These are phyloP conservation scores for Dichetophora obliterata DNA, from an alignment of 2,888 invertebrate species.

Conservation along the genomic window DNA sequence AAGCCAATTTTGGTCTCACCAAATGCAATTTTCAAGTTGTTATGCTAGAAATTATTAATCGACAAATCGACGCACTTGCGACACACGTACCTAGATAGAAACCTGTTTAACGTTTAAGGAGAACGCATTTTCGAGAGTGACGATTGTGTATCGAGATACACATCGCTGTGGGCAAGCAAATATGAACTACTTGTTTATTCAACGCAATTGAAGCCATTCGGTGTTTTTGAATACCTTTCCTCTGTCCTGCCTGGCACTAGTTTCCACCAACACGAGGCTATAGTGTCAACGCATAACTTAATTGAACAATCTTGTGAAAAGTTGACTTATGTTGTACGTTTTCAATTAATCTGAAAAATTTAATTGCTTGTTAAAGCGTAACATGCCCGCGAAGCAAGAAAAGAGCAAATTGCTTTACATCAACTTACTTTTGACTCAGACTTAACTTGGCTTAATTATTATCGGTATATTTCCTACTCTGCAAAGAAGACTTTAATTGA, in stretches of 20 bases:
- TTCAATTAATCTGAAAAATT: slow-evolving; percentile 43
- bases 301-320: slow-evolving; percentile 45
- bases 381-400: background rate
- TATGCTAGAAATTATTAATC: background rate
- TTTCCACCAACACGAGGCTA: background rate
- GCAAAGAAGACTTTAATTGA: too few relatives aligned
- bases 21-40: slow-evolving; percentile 21
- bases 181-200: background rate
- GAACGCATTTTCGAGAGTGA: background rate
- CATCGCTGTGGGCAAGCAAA: slow-evolving; percentile 12
- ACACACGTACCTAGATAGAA: background rate
- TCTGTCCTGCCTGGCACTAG: background rate
- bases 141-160: background rate
- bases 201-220: background rate
- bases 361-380: slow-evolving; percentile 43
- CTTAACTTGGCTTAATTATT: too few relatives aligned
- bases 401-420: slow-evolving; percentile 6
- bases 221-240: background rate
- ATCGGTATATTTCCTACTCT: too few relatives aligned
- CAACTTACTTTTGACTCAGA: background rate
- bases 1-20: background rate
- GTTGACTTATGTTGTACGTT: slow-evolving; percentile 36
- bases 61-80: background rate
- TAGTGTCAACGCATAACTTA: slow-evolving; percentile 37
- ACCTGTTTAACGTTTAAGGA: slow-evolving; percentile 17